These are phyloP conservation scores for Mesembrinibis cayennensis DNA, from an alignment of 2,113 vertebrate species.

Conservation along the genomic window DNA sequence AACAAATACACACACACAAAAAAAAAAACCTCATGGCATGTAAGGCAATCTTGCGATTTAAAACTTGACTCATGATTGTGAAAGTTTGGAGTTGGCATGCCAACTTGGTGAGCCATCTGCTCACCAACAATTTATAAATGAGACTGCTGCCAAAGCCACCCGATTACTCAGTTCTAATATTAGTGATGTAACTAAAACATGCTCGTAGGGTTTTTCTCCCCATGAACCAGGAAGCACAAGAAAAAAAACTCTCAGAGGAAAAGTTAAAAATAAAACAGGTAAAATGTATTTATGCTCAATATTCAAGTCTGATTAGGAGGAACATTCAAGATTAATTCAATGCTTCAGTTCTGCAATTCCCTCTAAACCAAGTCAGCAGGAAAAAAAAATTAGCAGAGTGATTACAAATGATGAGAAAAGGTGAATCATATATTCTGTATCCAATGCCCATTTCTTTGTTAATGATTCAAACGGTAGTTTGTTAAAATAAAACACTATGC, in stretches of 20 bases:
- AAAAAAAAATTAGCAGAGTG: background rate
- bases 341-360: background rate
- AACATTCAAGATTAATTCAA: background rate
- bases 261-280: constrained; percentile 17
- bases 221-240: constrained; percentile 4
- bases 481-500: background rate
- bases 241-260: background rate
- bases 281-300: background rate
- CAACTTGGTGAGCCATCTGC: constrained; percentile 63
- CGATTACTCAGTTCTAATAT: constrained; percentile 65
- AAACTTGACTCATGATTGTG: constrained; percentile 57
- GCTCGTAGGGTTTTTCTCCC: background rate
- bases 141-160: constrained; percentile 58
- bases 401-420: background rate
- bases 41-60: constrained; percentile 10
- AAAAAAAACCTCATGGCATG: background rate
- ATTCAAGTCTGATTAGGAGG: background rate
- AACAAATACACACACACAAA: constrained; percentile 9
- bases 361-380: background rate
- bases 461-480: background rate
- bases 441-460: background rate
- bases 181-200: constrained; percentile 62
- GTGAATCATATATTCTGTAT: background rate
- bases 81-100: constrained; percentile 60
- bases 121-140: constrained; percentile 56